Evolutionary conservation across 1,140 invertebrate species (phyloP), one percentile per base, ranked within the genome.

Genomic region (Meloidogyne chitwoodi): DNA sequence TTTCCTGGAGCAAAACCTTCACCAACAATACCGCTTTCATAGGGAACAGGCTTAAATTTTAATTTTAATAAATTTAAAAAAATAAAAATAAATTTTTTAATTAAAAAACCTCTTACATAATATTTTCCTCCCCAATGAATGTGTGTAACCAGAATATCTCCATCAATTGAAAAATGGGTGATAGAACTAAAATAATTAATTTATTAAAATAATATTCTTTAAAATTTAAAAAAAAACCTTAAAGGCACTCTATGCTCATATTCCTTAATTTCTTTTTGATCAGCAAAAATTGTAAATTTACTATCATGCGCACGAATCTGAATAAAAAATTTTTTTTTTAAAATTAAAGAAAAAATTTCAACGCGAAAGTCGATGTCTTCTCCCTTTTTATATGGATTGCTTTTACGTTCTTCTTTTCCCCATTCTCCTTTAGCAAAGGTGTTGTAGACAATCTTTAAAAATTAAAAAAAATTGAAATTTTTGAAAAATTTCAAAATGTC

Each of bases 81-180:
- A 11, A 56, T 75, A 24, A 31, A 48, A 70, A 19, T 34, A 31
- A 31, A 6, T 22, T 19, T 12, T 34, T 34, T 34, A 75, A 31
- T 24, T 67, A 73, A 24, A 34, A 67, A 31, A 34, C 27, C 26
- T 64, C 75, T 77, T 66, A 77, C 76, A 56, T 77, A 77, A 56
- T 77, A 77, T 56, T 77, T 77, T 1, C 84, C 85, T 66, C 85
- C 81, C 84, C 84, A 85, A 56, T 83, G 79, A 22, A 85, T 79
- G 67, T 85, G 67, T 26, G 70, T 81, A 48, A 83, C 63, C n/a
- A 78, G 68, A 73, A 84, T 66, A 76, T 85, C 83, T 71, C 83
- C 84, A 67, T 85, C 84, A 41, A 85, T 87, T 31, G 83, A 86
- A 76, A 85, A 85, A 73, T 85, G 84, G n/a, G 85, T 83, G 34